Evolutionary conservation across 2,797 vertebrate species (phyloP), one percentile per base, ranked within the genome.

Genomic region (Adrianichthys oophorus): DNA sequence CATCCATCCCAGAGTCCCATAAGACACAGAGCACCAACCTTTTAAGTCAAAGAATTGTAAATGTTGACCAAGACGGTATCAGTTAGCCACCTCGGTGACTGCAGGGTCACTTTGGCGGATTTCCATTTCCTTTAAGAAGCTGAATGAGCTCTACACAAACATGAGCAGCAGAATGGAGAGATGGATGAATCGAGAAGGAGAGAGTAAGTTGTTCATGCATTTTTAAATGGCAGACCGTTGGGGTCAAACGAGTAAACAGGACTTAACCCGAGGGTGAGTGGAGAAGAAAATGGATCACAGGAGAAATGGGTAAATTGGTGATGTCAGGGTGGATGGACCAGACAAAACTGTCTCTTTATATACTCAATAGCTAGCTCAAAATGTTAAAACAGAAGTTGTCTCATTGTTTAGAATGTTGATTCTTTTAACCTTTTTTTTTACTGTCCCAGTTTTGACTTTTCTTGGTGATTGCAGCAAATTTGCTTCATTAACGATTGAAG

Each of bases 11-110:
- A 87, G 59, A 69, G 90, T 86, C 88, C 87, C 82, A 85, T 89
- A 91, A 90, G 90, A 68, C 83, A 92, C 91, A 84, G 82, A 93
- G 91, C 85, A 91, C 70, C 81, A 72, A 54, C 57, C 45, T 70
- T 37, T 68, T 46, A 52, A 65, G 63, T 68, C 67, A 24, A 84
- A 70, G 56, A 81, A 79, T 74, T 72, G 72, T 78, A 85, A 87
- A 87, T 90, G 90, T 90, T 92, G 87, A 92, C 90, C 56, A 43
- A 88, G 76, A 86, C 84, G 88, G 87, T 90, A 89, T 91, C 86
- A 86, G 83, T 84, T 76, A 80, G 84, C 90, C 84, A 79, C 86
- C 85, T 80, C 75, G 59, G 74, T 80, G 78, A 82, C 83, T 80
- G 62, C 54, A 40, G 74, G 84, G 87, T 84, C 87, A 79, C 78